These are phyloP conservation scores for Carassius auratus DNA, from an alignment of 2,113 vertebrate species.

Conservation along the genomic window DNA sequence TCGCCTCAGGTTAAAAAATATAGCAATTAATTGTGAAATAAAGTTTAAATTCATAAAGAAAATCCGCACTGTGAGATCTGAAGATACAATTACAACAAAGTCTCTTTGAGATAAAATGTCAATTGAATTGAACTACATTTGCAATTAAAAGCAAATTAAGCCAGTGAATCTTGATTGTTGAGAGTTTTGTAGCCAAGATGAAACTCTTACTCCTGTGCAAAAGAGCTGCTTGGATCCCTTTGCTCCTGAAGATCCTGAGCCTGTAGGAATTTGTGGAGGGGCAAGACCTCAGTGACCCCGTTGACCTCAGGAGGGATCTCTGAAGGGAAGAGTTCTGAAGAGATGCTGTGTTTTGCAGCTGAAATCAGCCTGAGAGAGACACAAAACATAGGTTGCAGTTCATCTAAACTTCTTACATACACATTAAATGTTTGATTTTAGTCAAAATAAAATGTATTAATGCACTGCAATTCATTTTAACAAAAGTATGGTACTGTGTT, in stretches of 20 bases:
- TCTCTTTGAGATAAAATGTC: neutral
- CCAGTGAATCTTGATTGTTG: neutral
- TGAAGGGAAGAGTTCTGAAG: constrained; percentile 84
- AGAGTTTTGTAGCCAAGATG: neutral
- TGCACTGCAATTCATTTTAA: neutral
- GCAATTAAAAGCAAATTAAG: neutral
- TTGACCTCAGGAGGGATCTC: constrained; percentile 65
- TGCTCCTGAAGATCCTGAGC: constrained; percentile 60
- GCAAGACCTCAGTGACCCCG: constrained; percentile 66
- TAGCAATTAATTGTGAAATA: neutral
- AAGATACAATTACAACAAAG: neutral
- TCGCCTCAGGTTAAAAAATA: neutral
- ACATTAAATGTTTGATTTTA: neutral
- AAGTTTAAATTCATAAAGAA: neutral
- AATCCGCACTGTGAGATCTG: neutral
- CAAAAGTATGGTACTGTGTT: neutral
- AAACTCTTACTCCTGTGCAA: constrained; percentile 78
- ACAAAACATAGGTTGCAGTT: neutral
- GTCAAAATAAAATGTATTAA: neutral
- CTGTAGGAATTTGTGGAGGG: constrained; percentile 77
- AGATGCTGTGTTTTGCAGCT: constrained; percentile 83
- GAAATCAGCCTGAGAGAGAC: constrained; percentile 74
- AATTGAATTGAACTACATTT: neutral
- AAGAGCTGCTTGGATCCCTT: constrained; percentile 60
- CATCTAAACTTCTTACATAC: neutral